These are phyloP conservation scores for Erpornis zantholeuca DNA, from an alignment of 2,113 vertebrate species.

Conservation along the genomic window DNA sequence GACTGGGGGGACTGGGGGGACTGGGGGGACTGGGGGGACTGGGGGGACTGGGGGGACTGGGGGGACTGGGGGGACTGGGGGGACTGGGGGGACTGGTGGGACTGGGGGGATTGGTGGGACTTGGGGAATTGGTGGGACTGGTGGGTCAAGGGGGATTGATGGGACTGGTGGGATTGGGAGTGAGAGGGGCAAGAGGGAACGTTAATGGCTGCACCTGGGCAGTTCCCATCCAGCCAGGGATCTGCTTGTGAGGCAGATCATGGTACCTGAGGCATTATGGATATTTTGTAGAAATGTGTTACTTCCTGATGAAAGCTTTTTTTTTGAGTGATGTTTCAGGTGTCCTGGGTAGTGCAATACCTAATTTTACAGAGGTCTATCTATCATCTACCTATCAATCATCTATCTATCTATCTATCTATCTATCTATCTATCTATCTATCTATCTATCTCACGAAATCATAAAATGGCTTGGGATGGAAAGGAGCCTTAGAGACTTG, in stretches of 20 bases:
- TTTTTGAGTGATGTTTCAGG: not conserved
- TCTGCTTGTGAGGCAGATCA: not conserved
- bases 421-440: not conserved
- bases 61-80: accelerated
- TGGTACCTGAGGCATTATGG: not conserved
- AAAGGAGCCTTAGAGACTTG: not conserved
- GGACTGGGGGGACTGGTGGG: not conserved
- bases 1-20: not conserved
- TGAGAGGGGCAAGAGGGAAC: accelerated
- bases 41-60: accelerated
- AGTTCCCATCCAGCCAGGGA: not conserved
- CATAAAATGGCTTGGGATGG: not conserved
- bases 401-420: not conserved
- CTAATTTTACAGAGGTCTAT: accelerated
- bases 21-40: too few species aligned
- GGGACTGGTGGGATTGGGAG: accelerated
- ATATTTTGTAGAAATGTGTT: not conserved
- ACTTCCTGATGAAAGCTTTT: not conserved
- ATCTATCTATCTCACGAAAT: not conserved
- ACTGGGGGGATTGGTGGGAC: too few species aligned
- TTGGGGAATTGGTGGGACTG: accelerated
- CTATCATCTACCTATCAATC: not conserved
- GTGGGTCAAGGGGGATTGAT: too few species aligned
- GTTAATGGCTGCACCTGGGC: accelerated
- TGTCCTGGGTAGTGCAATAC: not conserved